Evolutionary conservation across 2,113 vertebrate genomes (phyloP), one percentile per base, ranked within the genome.

Genomic region (Poeciliopsis turrubarensis): DNA sequence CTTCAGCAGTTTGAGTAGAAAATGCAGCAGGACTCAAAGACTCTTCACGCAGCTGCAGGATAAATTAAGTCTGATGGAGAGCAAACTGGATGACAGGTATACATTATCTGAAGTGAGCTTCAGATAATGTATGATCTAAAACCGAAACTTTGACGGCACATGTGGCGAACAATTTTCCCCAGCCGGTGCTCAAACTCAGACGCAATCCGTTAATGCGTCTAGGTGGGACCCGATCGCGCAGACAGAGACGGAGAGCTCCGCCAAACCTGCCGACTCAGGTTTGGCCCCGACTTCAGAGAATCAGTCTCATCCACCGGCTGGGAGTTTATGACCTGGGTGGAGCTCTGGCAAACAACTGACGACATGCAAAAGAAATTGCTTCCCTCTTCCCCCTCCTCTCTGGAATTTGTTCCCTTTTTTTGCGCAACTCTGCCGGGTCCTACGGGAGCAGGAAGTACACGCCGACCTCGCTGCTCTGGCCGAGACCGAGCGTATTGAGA

Each of bases 391-490:
- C 75, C 60, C 73, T 14, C 67, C 80, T 69, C 73, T 61, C 70
- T 84, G 87, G 89, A 92, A 88, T 91, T 86, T 86, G 76, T 26
- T 82, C 68, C 73, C 34, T 37, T 19, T n/a, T 81, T 81, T 88
- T 86, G 63, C 34, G 37, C 41, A 82, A 87, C 77, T 72, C 68
- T 0, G 9, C 31, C 22, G 63, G 82, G 87, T 81, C 81, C 66
- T 63, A 30, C 73, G 37, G 72, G 54, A 73, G 68, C 82, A 88
- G 89, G 90, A 89, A 89, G 76, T 74, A 37, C 77, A 75, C 12
- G 67, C 60, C 51, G 44, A 65, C 41, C 64, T 78, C 39, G 77
- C 80, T 81, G 41, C 85, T 71, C 72, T 0, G 39, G 67, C 61
- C 64, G 41, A 79, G 74, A 68, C 27, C 17, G 44, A 19, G 73